phyloP scores from a whole-genome alignment of 2,797 vertebrate genomes.

The Etheostoma nigrum region DNA sequence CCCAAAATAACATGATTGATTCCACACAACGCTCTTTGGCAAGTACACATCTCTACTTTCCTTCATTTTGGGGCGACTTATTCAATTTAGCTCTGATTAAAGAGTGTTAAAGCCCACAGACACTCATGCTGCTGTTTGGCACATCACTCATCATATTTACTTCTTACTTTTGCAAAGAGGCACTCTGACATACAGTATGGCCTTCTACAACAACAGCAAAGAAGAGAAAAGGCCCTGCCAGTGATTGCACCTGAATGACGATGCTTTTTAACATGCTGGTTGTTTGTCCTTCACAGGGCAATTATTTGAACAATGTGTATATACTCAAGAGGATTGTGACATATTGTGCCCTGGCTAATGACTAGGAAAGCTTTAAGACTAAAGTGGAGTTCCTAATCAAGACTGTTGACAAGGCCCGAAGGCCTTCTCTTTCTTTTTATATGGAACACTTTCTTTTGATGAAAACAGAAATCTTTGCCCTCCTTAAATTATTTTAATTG shows the following conservation, averaged over 20 bases:
- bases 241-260: conserved; percentile 75
- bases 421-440: conserved; percentile 71
- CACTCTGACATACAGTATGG: conserved; percentile 62
- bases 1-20: too few species aligned
- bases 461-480: conserved; percentile 77
- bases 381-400: conserved; percentile 78
- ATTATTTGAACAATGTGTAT: conserved; percentile 81
- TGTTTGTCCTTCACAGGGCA: conserved; percentile 84
- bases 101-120: conserved; percentile 29
- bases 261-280: conserved; percentile 71
- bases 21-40: too few species aligned
- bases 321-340: conserved; percentile 76
- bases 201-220: conserved; percentile 72
- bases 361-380: conserved; percentile 79
- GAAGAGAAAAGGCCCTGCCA: conserved; percentile 52
- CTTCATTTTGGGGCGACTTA: too few species aligned
- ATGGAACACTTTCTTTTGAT: conserved; percentile 58
- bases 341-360: conserved; percentile 76
- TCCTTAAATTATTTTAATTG: conserved; percentile 70
- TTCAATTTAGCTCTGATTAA: conserved; percentile 35
- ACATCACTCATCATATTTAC: conserved; percentile 44
- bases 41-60: too few species aligned
- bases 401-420: conserved; percentile 73
- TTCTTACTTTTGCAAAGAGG: conserved; percentile 52
- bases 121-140: conserved; percentile 46